Base-by-base conservation (phyloP, 1,140 invertebrate genomes). In the Marisa cornuarietis region DNA sequence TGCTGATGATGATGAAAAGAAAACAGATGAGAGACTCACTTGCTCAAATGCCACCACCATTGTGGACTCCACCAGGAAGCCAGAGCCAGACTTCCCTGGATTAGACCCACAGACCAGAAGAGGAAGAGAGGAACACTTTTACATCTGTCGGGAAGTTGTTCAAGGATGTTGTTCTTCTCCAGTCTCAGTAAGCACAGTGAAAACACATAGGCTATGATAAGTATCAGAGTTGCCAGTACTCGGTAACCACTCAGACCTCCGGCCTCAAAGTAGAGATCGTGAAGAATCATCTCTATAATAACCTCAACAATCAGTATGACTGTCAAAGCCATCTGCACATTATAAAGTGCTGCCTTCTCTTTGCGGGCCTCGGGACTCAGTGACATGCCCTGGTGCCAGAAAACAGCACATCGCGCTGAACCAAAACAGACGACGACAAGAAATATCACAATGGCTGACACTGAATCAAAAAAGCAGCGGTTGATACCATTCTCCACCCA, bases 401-500 rank as follows among this genome's bases (percentile, higher is more conserved):
- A 98, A 91, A 98, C 95, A 81, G 94, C 91, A 82, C 96, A 92
- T 92, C 98, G 96, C 65, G 95, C 92, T 58, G 93, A 92, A 52
- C 96, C 97, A 92, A 95, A 96, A 73, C 96, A 90, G 0, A 96
- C 84, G 5, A 98, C 90, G 85, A 96, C 96, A 14, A 93, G 91
- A 73, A 94, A 93, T 79, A 96, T 93, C 9, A 95, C 87, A 14
- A 92, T 90, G 10, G 94, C 93, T 4, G 94, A 93, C 51, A 96
- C 90, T 0, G 96, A 97, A 81, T 98, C 96, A 92, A 97, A 94
- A 89, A 98, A 97, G 92, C 97, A 99, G 90, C 95, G 95, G 51
- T 96, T 97, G 82, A 96, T 93, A 68, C 97, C 97, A 93, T 98
- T 94, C 77, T 97, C 92, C 9, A 95, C 91, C 96, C 96, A 98